phyloP scores from a whole-genome alignment of 2,113 vertebrate genomes.

The zebrafish (Danio rerio) region GRCz12tu NC_133199.1:14745001-14745500 shows the following conservation, averaged over 20 bases:
- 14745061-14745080: slow-evolving; percentile 46
- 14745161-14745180: neutral
- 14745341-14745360: neutral
- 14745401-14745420: neutral
- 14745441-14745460: neutral
- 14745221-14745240: neutral
- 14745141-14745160: slow-evolving; percentile 32
- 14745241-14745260: neutral
- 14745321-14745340: neutral
- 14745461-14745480: slow-evolving; percentile 12
- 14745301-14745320: neutral
- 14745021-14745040: slow-evolving; percentile 49
- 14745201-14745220: no score
- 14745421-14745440: neutral
- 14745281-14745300: slow-evolving; percentile 19
- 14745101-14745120: slow-evolving; percentile 62
- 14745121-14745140: slow-evolving; percentile 28
- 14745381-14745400: neutral
- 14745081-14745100: slow-evolving; percentile 66
- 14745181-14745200: no score
- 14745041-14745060: slow-evolving; percentile 47
- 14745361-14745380: neutral
- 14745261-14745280: slow-evolving; percentile 37
- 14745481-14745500: slow-evolving; percentile 57
- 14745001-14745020: slow-evolving; percentile 49